Base-by-base conservation (phyloP, 2,113 vertebrate species). In the Barbus barbus region DNA sequence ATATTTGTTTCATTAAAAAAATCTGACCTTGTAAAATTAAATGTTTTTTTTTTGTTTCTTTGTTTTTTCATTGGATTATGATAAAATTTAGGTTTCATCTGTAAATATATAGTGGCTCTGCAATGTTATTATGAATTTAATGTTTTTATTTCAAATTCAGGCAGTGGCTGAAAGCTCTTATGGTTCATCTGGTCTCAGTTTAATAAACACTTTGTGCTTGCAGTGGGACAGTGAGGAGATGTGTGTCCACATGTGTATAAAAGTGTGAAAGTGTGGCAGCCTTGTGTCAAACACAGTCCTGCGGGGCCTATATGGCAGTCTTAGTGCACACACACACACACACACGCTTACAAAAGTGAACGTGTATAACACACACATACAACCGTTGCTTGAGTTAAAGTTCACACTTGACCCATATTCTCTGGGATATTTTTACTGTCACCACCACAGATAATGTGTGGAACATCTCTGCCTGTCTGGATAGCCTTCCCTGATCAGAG, bases 121-220 rank as follows among this genome's bases (percentile, higher is more conserved):
- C 31, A 1, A 9, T 65, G 84, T 89, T 60, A 82, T 48, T 71
- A 84, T 86, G 86, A 73, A 86, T 82, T 74, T 71, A 48, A 46
- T 65, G 13, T 77, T 4, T 58, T 51, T 38, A 38, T 46, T 38
- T 78, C 16, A 22, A 69, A 76, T 26, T 56, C 58, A 44, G 88
- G 79, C 76, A 78, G 71, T 75, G 84, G 86, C 91, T 88, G 87
- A 82, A 89, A 88, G 85, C 91, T 91, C 89, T 91, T 69, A 3
- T 58, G 90, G 92, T 92, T 92, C 93, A 93, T 91, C 88, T 92
- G 90, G 93, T 94, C 93, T 94, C 94, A 84, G 93, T 92, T 93
- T 94, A 94, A 95, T 95, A 94, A 95, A 94, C 93, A 90, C 93
- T 93, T 88, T 88, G 90, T 85, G 90, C 90, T 91, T 89, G 91